Conservation (phyloP, 2,113 vertebrate species). For the Australoheros scitulus region DNA sequence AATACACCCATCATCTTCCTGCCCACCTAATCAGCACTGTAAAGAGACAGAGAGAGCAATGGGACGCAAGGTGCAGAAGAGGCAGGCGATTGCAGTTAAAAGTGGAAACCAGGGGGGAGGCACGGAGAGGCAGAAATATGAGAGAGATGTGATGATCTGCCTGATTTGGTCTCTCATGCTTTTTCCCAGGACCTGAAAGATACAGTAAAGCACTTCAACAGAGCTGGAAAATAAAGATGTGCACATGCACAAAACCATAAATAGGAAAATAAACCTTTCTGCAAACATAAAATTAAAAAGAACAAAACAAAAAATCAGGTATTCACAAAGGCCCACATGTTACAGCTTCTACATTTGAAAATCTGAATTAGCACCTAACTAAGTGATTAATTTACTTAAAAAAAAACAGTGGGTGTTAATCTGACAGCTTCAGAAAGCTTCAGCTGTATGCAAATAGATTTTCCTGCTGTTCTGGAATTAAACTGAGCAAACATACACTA, state of each 20-base stretch:
- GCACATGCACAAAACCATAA: background rate
- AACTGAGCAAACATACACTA: background rate
- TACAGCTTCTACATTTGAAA: background rate
- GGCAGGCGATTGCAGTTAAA: conserved; percentile 51
- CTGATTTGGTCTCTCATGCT: conserved; percentile 39
- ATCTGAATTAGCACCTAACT: background rate
- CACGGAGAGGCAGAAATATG: conserved; percentile 13
- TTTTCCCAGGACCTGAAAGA: conserved; percentile 5
- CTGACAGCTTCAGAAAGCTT: background rate
- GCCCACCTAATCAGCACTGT: conserved; percentile 46
- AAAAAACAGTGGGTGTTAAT: background rate
- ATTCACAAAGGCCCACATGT: background rate
- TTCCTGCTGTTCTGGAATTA: background rate
- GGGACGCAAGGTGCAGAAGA: conserved; percentile 38
- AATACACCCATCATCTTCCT: conserved; percentile 61
- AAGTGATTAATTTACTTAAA: background rate
- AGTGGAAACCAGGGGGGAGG: conserved; percentile 41
- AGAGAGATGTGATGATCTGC: conserved; percentile 43
- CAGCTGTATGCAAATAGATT: background rate
- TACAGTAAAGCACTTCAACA: conserved; percentile 1
- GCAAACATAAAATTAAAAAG: background rate
- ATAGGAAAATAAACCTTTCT: background rate
- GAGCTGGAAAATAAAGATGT: conserved; percentile 12
- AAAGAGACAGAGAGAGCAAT: conserved; percentile 37
- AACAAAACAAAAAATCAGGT: background rate